These are phyloP conservation scores for Sipunculus nudus DNA, from an alignment of 2,888 invertebrate species.

Conservation along the genomic window DNA sequence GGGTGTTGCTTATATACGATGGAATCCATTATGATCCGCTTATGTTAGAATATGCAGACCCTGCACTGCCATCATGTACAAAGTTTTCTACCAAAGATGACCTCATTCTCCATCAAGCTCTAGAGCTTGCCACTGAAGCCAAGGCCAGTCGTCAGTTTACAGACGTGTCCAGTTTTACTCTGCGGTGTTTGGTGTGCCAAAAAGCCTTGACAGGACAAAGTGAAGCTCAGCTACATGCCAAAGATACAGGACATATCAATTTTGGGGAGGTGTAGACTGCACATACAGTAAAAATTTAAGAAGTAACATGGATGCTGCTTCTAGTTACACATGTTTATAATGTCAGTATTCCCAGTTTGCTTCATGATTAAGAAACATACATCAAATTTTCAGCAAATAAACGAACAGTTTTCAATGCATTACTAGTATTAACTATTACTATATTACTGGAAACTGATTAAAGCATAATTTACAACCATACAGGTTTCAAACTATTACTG, in stretches of 20 bases:
- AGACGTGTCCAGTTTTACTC: slow-evolving; percentile 85
- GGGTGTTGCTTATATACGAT: slow-evolving; percentile 91
- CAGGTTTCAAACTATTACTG: too few relatives aligned
- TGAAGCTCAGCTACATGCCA: slow-evolving; percentile 86
- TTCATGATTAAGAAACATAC: too few relatives aligned
- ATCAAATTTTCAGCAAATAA: too few relatives aligned
- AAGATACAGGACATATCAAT: slow-evolving; percentile 78
- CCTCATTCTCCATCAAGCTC: slow-evolving; percentile 79
- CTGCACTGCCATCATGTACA: slow-evolving; percentile 68
- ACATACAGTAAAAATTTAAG: too few relatives aligned
- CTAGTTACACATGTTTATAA: too few relatives aligned
- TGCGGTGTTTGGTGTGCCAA: slow-evolving; percentile 86
- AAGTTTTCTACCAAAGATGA: slow-evolving; percentile 82
- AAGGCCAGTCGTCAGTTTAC: slow-evolving; percentile 90
- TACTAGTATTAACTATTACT: too few relatives aligned
- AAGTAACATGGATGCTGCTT: too few relatives aligned
- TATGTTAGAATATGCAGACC: slow-evolving; percentile 77
- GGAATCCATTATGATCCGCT: slow-evolving; percentile 97
- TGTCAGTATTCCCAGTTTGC: too few relatives aligned
- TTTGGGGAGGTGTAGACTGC: slow-evolving; percentile 66
- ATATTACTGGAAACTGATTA: too few relatives aligned
- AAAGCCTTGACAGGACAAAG: slow-evolving; percentile 79
- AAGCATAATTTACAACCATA: too few relatives aligned
- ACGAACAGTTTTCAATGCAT: too few relatives aligned
- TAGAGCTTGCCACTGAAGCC: slow-evolving; percentile 86